Evolutionary conservation across 2,113 vertebrate species (phyloP).

Genomic region (Thryonomys swinderianus): DNA sequence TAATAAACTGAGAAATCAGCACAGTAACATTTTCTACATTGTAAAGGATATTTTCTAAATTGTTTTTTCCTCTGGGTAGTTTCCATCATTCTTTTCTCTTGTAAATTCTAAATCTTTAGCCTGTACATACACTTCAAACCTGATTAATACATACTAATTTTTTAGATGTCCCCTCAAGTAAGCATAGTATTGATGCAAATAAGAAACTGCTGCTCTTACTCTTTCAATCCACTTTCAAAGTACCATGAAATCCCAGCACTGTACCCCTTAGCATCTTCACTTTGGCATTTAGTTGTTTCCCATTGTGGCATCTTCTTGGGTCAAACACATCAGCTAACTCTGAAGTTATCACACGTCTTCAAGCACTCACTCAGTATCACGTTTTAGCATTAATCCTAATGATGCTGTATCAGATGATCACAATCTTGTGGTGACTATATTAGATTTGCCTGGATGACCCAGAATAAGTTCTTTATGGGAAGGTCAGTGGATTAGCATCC

Average conservation of each 20-base stretch:
- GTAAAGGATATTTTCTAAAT: neutral
- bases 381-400: neutral
- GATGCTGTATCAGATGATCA: neutral
- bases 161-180: neutral
- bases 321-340: neutral
- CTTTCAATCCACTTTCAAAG: neutral
- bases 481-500: neutral
- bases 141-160: neutral
- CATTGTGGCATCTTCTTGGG: neutral
- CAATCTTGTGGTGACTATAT: neutral
- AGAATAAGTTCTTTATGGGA: neutral
- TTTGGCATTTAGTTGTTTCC: neutral
- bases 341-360: neutral
- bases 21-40: neutral
- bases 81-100: neutral
- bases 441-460: neutral
- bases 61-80: neutral
- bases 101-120: neutral
- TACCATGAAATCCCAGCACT: fast-evolving
- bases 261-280: too few relatives aligned
- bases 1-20: neutral
- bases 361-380: neutral
- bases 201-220: too few relatives aligned
- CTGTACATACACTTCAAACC: neutral
- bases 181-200: neutral